Evolutionary conservation across 2,888 invertebrate species (phyloP).

Genomic region (Pachydiplax longipennis): DNA sequence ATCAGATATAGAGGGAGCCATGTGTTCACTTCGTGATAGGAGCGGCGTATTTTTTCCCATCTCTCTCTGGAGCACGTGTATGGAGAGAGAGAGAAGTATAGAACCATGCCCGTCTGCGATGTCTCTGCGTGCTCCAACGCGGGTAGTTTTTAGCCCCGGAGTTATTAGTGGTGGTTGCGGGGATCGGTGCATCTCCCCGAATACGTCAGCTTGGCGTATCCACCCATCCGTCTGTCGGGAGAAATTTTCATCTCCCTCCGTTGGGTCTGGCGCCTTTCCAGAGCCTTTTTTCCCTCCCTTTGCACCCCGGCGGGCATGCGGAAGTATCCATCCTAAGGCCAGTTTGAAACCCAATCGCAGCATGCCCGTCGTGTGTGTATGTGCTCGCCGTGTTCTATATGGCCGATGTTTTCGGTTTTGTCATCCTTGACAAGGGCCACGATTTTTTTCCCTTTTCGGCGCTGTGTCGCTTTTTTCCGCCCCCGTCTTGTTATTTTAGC

Average conservation of each 20-base stretch:
- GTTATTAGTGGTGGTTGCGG: not conserved
- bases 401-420: not conserved
- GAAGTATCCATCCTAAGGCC: slow-evolving; percentile 29
- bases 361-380: not conserved
- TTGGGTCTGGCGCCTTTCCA: slow-evolving; percentile 29
- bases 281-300: not conserved
- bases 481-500: not conserved
- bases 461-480: not conserved
- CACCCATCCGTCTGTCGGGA: not conserved
- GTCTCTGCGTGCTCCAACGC: not conserved
- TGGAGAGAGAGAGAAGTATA: not conserved
- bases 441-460: not conserved
- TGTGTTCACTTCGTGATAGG: slow-evolving; percentile 13
- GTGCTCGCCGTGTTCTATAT: not conserved
- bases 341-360: slow-evolving; percentile 2
- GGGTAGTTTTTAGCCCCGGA: not conserved
- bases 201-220: not conserved
- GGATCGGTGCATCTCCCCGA: not conserved
- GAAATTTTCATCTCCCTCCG: not conserved
- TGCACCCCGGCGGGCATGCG: slow-evolving; percentile 6
- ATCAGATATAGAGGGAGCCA: not conserved
- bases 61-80: not conserved
- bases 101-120: not conserved
- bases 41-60: not conserved
- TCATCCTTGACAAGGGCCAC: not conserved